Base-by-base conservation (phyloP, 1,140 invertebrate species). In the Bombus soroeensis region DNA sequence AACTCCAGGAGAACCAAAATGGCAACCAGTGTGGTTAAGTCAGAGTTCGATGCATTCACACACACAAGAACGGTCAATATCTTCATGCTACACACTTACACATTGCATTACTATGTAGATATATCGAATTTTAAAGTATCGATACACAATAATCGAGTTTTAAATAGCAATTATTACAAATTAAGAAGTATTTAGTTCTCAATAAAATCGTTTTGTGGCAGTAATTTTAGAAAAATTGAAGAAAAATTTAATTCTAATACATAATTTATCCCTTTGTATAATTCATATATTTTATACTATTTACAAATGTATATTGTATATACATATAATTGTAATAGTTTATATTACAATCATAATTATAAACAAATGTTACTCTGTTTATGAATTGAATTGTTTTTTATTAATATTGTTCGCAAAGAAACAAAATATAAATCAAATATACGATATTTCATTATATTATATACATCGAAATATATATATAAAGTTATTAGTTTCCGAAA, bases 101-200 rank as follows among this genome's bases (percentile, higher is more conserved):
- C 15, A 15, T 25, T 62, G 5, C 15, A 28, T 18, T 25, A 41
- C 47, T 47, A 71, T 70, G 25, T 57, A 62, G 32, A 62, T 6
- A 53, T 74, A 64, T 82, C 53, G 71, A 73, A 75, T 32, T 34
- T 22, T 59, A 73, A 41, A 57, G 5, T 75, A 75, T 82, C 68
- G 68, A 81, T 81, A 81, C 34, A 18, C 41, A 71, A 59, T 37
- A 71, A 68, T 71, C 70, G 70, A 71, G 25, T 57, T 81, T 81
- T 72, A 43, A 81, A 62, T 39, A 57, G 10, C 41, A 41, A 10
- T 47, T 28, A 66, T 25, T 68, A 70, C 25, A 76, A 12, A 62
- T 62, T 62, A 12, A n/a, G 4, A 62, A n/a, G 10, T 13, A 3
- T 62, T 62, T 10, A 5, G 28, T 62, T 62, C 28, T 62, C 28